Conservation (phyloP, 1,140 invertebrate genomes). For the Caenorhabditis brenneri region DNA sequence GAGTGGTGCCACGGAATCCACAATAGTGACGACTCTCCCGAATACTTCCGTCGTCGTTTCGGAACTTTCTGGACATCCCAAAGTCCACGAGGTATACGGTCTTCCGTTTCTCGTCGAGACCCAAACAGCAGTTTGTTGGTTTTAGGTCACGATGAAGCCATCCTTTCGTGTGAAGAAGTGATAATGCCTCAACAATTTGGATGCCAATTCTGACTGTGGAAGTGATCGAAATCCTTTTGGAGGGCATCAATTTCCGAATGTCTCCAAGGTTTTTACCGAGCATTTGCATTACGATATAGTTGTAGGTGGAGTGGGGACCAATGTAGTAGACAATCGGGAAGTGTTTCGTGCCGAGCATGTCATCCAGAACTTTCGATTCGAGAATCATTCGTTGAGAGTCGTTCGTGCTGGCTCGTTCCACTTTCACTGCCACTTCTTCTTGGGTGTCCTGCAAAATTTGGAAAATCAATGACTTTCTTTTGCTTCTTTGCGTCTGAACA, state of each 20-base stretch:
- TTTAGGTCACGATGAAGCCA: conserved; percentile 56
- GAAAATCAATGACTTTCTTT: neutral
- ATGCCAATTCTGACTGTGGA: conserved; percentile 45
- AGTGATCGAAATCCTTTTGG: neutral
- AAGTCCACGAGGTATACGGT: conserved; percentile 57
- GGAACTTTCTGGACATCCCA: conserved; percentile 56
- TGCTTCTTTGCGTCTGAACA: neutral
- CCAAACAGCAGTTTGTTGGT: conserved; percentile 57
- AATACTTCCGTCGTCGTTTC: conserved; percentile 34
- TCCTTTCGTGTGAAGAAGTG: conserved; percentile 49
- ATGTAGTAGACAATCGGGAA: neutral
- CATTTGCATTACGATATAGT: conserved; percentile 58
- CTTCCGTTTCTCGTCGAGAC: conserved; percentile 23
- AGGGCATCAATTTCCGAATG: conserved; percentile 41
- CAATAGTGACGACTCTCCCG: conserved; percentile 73
- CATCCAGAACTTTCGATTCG: conserved; percentile 53
- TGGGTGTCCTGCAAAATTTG: neutral
- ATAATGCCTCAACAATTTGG: conserved; percentile 50
- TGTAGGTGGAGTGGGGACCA: conserved; percentile 44
- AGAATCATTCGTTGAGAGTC: conserved; percentile 57
- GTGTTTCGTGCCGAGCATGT: neutral
- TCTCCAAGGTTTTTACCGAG: conserved; percentile 54
- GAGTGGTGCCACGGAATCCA: conserved; percentile 93
- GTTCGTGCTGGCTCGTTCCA: conserved; percentile 46
- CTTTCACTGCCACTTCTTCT: conserved; percentile 54